A percentile compares a stretch with the other conserved stretches of the same genome.
These are phyloP conservation scores for Ailurus styani DNA, from an alignment of 2,113 vertebrate genomes.

Conservation along the genomic window DNA sequence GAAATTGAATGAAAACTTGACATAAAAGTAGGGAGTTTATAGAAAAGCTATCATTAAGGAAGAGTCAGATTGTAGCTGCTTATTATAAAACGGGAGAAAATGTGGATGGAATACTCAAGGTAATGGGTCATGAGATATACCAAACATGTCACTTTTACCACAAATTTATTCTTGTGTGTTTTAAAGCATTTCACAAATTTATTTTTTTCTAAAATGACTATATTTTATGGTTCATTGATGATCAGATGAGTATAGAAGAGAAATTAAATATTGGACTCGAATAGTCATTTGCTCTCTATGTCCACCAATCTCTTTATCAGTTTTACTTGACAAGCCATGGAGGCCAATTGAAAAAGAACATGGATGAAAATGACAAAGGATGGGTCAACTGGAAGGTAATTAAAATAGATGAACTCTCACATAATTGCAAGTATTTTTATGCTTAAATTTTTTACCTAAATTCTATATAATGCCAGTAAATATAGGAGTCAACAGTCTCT, in stretches of 20 bases:
- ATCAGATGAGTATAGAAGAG: not conserved
- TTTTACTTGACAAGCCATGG: slow-evolving; percentile 95
- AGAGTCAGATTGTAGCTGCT: not conserved
- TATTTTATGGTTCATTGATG: not conserved
- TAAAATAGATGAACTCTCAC: not conserved
- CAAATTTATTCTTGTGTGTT: not conserved
- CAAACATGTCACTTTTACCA: not conserved
- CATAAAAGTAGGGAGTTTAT: not conserved
- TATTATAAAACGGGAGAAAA: not conserved
- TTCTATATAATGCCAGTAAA: not conserved
- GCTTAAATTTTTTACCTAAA: not conserved
- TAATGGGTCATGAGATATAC: not conserved
- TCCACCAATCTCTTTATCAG: slow-evolving; percentile 75
- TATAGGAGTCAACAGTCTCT: not conserved
- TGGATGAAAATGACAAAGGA: slow-evolving; percentile 97
- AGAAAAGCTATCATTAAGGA: not conserved
- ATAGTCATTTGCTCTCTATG: not conserved
- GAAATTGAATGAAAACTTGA: not conserved
- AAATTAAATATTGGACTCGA: not conserved
- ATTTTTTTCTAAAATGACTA: not conserved
- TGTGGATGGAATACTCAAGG: not conserved
- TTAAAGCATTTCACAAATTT: not conserved
- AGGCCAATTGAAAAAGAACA: slow-evolving; percentile 93
- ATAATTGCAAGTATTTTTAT: not conserved
- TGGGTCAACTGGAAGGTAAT: slow-evolving; percentile 99